Conservation (phyloP, 2,113 vertebrate species). For the Myanophis thanlyinensis region DNA sequence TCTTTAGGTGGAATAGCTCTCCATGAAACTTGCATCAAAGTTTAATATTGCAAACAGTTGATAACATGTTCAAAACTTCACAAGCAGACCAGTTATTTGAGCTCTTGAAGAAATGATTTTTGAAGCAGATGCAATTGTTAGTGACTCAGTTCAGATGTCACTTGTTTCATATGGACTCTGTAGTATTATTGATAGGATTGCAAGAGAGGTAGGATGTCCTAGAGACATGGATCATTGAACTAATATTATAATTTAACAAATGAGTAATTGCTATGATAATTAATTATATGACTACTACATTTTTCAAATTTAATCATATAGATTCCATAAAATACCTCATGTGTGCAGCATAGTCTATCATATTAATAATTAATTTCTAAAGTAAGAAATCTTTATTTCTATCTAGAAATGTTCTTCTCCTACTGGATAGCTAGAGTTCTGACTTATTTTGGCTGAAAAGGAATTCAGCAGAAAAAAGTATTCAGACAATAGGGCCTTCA, state of each 20-base stretch:
- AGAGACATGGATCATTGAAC: neutral
- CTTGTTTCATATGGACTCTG: neutral
- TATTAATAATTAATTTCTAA: neutral
- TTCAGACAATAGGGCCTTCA: neutral
- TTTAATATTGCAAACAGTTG: neutral
- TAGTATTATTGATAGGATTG: neutral
- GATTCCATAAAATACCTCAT: neutral
- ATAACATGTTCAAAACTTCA: neutral
- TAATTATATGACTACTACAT: neutral
- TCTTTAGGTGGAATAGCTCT: neutral
- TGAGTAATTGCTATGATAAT: neutral
- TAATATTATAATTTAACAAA: neutral
- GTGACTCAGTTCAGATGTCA: neutral
- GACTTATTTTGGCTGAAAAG: neutral
- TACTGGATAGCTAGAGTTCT: neutral
- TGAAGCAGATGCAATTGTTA: neutral
- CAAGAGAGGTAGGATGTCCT: neutral
- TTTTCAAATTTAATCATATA: neutral
- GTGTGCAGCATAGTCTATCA: neutral
- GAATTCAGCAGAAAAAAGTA: neutral
- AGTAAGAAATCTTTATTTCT: neutral
- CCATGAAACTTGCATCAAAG: neutral
- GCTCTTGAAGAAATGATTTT: neutral
- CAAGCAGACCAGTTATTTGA: neutral
- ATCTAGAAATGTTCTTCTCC: neutral